These are phyloP conservation scores for Limenitis camilla DNA, from an alignment of 2,888 invertebrate species.

Conservation along the genomic window DNA sequence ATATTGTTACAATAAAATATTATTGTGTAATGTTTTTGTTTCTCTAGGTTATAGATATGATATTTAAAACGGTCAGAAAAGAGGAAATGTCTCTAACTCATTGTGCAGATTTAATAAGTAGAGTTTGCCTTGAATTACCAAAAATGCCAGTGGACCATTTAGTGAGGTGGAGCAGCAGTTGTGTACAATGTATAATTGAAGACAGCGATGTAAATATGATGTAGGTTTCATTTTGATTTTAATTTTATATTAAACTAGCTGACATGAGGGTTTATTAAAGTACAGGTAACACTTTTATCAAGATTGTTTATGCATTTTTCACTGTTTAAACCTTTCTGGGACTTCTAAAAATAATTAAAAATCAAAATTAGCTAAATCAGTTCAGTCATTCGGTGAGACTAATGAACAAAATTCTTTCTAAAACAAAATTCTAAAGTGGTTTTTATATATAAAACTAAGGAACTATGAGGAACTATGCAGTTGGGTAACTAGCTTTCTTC, in stretches of 20 bases:
- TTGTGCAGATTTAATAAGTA: constrained; percentile 51
- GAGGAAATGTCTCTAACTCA: constrained; percentile 54
- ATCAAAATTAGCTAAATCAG: no score
- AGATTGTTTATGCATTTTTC: no score
- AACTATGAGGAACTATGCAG: neutral
- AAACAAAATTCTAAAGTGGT: no score
- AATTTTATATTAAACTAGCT: neutral
- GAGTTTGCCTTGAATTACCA: constrained; percentile 53
- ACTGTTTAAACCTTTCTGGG: no score
- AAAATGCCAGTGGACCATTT: constrained; percentile 42
- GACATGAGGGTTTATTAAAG: no score
- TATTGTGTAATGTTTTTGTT: constrained; percentile 11
- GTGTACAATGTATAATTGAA: constrained; percentile 58
- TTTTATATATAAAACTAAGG: no score
- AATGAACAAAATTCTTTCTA: no score
- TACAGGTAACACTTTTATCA: no score
- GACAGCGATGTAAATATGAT: constrained; percentile 64
- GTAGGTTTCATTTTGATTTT: constrained; percentile 36
- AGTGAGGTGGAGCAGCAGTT: constrained; percentile 54
- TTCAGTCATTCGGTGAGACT: no score
- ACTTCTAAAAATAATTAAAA: no score
- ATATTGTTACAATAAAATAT: constrained; percentile 1
- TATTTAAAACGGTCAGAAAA: constrained; percentile 46
- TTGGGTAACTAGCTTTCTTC: neutral
- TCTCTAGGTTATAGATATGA: constrained; percentile 45